A percentile compares a stretch with the other conserved stretches of the same genome.
Conservation (phyloP, 2,113 vertebrate genomes). For the Semnornis frantzii region DNA sequence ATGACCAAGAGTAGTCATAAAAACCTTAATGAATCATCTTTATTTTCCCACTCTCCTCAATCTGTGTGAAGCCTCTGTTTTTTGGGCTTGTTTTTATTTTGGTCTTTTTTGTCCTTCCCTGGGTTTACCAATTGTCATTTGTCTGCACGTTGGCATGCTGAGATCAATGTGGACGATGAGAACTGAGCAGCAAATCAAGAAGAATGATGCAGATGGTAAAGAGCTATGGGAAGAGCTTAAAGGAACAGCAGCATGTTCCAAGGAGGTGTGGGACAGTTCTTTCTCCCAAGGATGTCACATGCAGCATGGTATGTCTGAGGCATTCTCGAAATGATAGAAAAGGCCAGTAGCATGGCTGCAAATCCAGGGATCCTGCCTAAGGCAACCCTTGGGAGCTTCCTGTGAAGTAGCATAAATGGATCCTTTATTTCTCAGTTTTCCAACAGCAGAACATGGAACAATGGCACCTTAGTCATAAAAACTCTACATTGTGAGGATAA, state of each 20-base stretch:
- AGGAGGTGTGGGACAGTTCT: not conserved
- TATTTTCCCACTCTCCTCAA: not conserved
- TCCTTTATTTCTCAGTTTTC: not conserved
- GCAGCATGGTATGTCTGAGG: not conserved
- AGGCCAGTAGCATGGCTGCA: not conserved
- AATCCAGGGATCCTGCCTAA: not conserved
- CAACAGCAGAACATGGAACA: not conserved
- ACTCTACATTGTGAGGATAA: not conserved
- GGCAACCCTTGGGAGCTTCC: not conserved
- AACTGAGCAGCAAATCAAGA: not conserved
- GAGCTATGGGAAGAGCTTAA: not conserved
- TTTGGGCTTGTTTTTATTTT: not conserved
- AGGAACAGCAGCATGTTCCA: fast-evolving
- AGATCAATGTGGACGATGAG: not conserved
- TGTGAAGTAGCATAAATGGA: not conserved
- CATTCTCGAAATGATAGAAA: not conserved
- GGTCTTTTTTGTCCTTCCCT: not conserved
- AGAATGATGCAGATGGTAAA: not conserved
- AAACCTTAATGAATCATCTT: not conserved
- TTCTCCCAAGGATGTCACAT: not conserved
- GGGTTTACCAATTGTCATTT: not conserved
- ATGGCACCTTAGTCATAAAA: not conserved
- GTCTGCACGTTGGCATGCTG: not conserved
- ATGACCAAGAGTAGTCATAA: not conserved
- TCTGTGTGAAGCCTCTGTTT: not conserved